Evolutionary conservation across 2,113 vertebrate species (phyloP).

Genomic region (Pseudorhombus dupliciocellatus): DNA sequence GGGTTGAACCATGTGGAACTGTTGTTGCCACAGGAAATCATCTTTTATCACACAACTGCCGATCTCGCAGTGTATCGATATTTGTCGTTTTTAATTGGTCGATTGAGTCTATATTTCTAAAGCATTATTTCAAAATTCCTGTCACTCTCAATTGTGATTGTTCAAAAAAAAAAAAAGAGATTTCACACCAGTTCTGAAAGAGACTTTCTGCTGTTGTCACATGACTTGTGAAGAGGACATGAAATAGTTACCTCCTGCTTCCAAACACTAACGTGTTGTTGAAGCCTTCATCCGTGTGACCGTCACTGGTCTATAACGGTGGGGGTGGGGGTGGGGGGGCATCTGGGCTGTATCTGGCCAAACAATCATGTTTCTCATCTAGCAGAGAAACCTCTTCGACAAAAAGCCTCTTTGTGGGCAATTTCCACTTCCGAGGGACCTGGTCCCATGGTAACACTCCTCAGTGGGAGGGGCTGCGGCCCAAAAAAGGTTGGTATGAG

Average conservation of each 20-base stretch:
- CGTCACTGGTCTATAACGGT: not conserved
- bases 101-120: too few species aligned
- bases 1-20: too few species aligned
- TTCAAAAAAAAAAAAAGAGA: too few species aligned
- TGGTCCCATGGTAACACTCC: conserved; percentile 54
- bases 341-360: conserved; percentile 36
- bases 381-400: conserved; percentile 23
- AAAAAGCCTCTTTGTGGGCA: conserved; percentile 71
- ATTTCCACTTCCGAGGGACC: conserved; percentile 65
- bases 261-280: too few species aligned
- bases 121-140: too few species aligned
- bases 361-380: conserved; percentile 57
- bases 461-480: conserved; percentile 12
- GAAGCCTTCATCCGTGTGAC: too few species aligned
- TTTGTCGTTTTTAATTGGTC: too few species aligned
- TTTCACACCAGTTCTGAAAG: not conserved
- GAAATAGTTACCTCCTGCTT: too few species aligned
- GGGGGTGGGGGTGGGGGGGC: not conserved
- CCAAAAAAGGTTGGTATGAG: conserved; percentile 43
- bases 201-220: not conserved
- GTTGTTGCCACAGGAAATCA: too few species aligned
- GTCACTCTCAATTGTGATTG: too few species aligned
- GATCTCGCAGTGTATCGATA: too few species aligned
- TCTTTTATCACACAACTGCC: too few species aligned
- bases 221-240: not conserved